Percentiles rank a stretch among this genome's conserved stretches.
These are phyloP conservation scores for Henricia sp. DNA, from an alignment of 53 echinoderm and acorn worm species.

Conservation along the genomic window DNA sequence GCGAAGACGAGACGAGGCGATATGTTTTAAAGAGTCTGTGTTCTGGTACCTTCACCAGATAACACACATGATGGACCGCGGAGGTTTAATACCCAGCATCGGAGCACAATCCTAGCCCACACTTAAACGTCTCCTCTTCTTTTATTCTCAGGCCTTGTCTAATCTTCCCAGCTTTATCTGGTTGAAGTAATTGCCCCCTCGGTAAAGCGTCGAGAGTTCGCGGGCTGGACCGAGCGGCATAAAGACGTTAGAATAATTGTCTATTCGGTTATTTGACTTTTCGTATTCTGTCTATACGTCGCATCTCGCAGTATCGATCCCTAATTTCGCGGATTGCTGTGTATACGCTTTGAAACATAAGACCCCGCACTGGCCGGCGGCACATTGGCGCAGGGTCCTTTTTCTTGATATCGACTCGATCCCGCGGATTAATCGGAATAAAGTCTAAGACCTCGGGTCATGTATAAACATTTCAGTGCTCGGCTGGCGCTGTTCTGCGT, in stretches of 20 bases:
- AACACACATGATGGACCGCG: neutral
- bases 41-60: neutral
- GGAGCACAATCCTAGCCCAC: constrained; percentile 29
- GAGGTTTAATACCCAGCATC: constrained; percentile 11
- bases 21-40: neutral
- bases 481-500: constrained; percentile 11
- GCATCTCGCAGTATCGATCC: constrained; percentile 65
- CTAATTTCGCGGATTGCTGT: constrained; percentile 52
- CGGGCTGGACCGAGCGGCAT: neutral
- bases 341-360: constrained; percentile 49
- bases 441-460: constrained; percentile 28
- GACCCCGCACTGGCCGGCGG: constrained; percentile 41
- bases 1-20: too few relatives aligned
- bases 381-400: neutral
- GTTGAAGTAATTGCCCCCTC: constrained; percentile 26
- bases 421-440: constrained; percentile 42
- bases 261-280: constrained; percentile 47
- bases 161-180: neutral
- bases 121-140: neutral
- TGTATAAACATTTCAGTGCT: constrained; percentile 39
- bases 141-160: neutral
- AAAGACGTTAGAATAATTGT: neutral
- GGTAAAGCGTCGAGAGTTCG: neutral
- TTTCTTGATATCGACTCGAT: constrained; percentile 43
- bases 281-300: constrained; percentile 26